Conservation (phyloP, 2,888 invertebrate genomes). For the Lacanobia oleracea region DNA sequence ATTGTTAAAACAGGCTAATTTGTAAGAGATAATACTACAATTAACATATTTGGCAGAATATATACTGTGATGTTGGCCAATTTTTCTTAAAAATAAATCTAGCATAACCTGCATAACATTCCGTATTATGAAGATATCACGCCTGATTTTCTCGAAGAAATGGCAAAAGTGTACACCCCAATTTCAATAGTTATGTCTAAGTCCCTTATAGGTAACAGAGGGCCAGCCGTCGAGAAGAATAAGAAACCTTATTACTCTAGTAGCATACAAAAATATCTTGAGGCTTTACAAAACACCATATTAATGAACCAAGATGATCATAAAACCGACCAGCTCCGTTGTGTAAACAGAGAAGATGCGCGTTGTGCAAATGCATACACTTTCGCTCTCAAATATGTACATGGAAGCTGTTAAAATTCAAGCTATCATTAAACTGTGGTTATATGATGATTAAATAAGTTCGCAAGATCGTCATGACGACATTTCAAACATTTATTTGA, state of each 20-base stretch:
- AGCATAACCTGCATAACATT: background rate
- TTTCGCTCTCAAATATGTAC: conserved; percentile 53
- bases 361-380: conserved; percentile 50
- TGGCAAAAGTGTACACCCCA: too few species aligned
- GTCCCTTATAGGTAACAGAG: background rate
- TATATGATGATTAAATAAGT: conserved; percentile 55
- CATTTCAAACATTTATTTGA: conserved; percentile 27
- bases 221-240: too few species aligned
- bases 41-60: background rate
- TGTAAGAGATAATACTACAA: background rate
- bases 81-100: background rate
- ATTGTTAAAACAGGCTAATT: conserved; percentile 5
- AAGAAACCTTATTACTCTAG: background rate
- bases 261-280: conserved; percentile 11
- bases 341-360: conserved; percentile 28
- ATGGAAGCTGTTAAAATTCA: conserved; percentile 48
- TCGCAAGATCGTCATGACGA: conserved; percentile 11
- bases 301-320: conserved; percentile 20
- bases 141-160: too few species aligned
- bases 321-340: conserved; percentile 14
- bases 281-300: background rate
- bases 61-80: background rate
- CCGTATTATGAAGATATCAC: too few species aligned
- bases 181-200: background rate
- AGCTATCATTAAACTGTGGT: conserved; percentile 24